Percentiles rank a stretch among this genome's conserved stretches.
These are phyloP conservation scores for Hartigia nigra DNA, from an alignment of 2,888 invertebrate genomes.

Conservation along the genomic window DNA sequence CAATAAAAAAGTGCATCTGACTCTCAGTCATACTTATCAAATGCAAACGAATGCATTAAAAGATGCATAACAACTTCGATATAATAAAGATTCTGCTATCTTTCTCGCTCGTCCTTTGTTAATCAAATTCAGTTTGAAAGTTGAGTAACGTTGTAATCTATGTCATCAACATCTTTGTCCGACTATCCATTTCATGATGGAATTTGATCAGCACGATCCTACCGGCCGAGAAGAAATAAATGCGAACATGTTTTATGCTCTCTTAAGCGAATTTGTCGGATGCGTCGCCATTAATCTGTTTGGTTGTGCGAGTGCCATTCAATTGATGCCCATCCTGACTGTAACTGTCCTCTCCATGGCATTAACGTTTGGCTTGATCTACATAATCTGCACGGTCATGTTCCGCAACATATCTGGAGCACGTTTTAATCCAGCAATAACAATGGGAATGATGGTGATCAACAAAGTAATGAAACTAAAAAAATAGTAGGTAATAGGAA, in stretches of 20 bases:
- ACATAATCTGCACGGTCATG: neutral
- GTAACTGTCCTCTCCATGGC: conserved; percentile 2
- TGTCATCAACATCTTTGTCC: neutral
- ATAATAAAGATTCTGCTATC: neutral
- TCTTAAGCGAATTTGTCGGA: conserved; percentile 8
- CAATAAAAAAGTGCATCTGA: conserved; percentile 44
- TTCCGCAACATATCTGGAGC: conserved; percentile 4
- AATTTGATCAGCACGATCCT: neutral
- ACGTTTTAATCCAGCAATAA: conserved; percentile 12
- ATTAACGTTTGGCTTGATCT: neutral
- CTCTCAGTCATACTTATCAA: conserved; percentile 41
- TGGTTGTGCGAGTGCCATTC: conserved; percentile 11
- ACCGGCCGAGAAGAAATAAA: neutral
- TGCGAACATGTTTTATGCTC: neutral
- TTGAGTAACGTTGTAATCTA: neutral
- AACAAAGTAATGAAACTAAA: neutral
- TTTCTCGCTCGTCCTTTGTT: neutral
- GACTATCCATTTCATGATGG: neutral
- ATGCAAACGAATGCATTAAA: neutral
- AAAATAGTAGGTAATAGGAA: neutral
- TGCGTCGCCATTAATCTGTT: conserved; percentile 12
- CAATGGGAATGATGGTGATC: conserved; percentile 10
- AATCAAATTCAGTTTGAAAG: neutral
- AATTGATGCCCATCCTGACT: conserved; percentile 4
- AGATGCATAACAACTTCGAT: neutral